Percentiles rank a stretch among this genome's conserved stretches.
Evolutionary conservation across 2,888 invertebrate species (phyloP).

Genomic region (Temnothorax rugatulus): DNA sequence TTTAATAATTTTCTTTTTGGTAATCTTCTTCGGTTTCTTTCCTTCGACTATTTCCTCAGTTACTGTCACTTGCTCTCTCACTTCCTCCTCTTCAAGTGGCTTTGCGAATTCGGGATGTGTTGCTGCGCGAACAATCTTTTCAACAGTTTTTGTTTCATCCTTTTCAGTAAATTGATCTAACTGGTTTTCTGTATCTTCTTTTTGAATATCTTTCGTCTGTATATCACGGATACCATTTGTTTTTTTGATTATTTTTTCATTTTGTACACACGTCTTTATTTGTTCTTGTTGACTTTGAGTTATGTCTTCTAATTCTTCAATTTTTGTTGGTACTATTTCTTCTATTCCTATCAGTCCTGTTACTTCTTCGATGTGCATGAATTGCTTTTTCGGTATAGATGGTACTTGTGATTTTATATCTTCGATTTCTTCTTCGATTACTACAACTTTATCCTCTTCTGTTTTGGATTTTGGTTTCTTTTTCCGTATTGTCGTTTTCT

Average conservation of each 20-base stretch:
- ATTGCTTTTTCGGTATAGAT: slow-evolving; percentile 82
- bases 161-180: too few relatives aligned
- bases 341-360: slow-evolving; percentile 74
- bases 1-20: too few relatives aligned
- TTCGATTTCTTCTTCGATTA: slow-evolving; percentile 85
- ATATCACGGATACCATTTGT: too few relatives aligned
- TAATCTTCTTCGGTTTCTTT: too few relatives aligned
- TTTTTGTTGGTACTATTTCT: slow-evolving; percentile 79
- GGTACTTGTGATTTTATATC: slow-evolving; percentile 79
- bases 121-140: too few relatives aligned
- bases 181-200: too few relatives aligned
- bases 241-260: too few relatives aligned
- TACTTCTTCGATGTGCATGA: slow-evolving; percentile 83
- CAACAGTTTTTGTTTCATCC: slow-evolving; percentile 38
- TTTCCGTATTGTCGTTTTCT: slow-evolving; percentile 82
- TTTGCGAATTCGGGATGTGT: too few relatives aligned
- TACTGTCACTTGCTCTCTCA: too few relatives aligned
- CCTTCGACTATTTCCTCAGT: too few relatives aligned
- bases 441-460: slow-evolving; percentile 79
- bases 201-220: too few relatives aligned
- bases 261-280: slow-evolving; percentile 74
- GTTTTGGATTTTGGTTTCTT: slow-evolving; percentile 72
- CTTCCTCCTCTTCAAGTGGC: too few relatives aligned
- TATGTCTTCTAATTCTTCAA: slow-evolving; percentile 80
- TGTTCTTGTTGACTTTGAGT: slow-evolving; percentile 71